Percentiles rank a stretch among this genome's conserved stretches.
Evolutionary conservation across 2,888 invertebrate genomes (phyloP).

Genomic region (Lasiommata megera): DNA sequence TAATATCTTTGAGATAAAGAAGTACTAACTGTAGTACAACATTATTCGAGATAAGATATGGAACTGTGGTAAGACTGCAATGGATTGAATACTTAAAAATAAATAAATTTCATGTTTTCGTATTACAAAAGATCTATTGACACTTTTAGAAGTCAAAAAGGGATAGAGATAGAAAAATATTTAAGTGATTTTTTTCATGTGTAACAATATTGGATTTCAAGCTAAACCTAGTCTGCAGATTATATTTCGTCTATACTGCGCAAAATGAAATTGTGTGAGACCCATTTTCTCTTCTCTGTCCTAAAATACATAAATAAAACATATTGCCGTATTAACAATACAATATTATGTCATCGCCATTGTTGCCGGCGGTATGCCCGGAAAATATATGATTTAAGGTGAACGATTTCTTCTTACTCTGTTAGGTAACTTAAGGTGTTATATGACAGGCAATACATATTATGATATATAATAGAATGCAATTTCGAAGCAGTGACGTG

Average conservation of each 20-base stretch:
- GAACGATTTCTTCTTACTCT: background rate
- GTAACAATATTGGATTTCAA: too few species aligned
- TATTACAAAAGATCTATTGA: too few species aligned
- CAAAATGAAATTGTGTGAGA: background rate
- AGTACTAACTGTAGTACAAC: constrained; percentile 37
- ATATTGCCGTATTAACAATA: background rate
- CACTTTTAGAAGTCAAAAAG: too few species aligned
- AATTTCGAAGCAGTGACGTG: background rate
- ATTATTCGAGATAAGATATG: constrained; percentile 40
- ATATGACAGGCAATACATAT: background rate
- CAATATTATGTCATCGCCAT: background rate
- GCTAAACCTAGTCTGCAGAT: too few species aligned
- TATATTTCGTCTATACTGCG: background rate
- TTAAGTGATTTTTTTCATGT: too few species aligned
- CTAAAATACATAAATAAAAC: too few species aligned
- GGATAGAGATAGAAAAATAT: too few species aligned
- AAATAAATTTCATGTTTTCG: background rate
- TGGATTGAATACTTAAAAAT: background rate
- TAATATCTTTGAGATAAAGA: constrained; percentile 38
- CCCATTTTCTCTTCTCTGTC: too few species aligned
- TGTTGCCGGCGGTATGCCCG: background rate
- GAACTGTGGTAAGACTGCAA: constrained; percentile 29
- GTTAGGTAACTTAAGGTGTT: background rate
- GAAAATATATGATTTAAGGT: background rate
- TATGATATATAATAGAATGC: background rate